Evolutionary conservation across 1,140 invertebrate genomes (phyloP), one percentile per base, ranked within the genome.

Genomic region (Asobara japonica): DNA sequence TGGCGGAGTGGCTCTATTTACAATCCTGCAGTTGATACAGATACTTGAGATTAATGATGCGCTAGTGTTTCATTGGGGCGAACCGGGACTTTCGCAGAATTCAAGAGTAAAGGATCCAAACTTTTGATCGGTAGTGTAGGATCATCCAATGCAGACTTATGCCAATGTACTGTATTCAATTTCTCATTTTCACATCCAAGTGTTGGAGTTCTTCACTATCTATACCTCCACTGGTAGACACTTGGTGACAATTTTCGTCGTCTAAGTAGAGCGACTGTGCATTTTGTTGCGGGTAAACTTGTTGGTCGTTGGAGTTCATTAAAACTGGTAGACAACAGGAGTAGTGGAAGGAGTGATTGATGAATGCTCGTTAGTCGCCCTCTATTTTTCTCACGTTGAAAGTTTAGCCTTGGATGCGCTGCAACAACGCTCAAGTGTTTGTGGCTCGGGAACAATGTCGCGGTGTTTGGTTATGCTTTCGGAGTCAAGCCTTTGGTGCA

Each of bases 341-440:
- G 41, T 16, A 16, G 41, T 2, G n/a, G 41, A 16, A 3, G 41
- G 41, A 16, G 48, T 69, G 66, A 69, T 69, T 69, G 66, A 69
- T 69, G 66, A 69, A 69, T 69, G 66, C 45, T 69, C 65, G 45
- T 67, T 38, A 67, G 65, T 67, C 45, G 27, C 38, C 27, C 20
- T 10, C 16, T 16, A 31, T 36, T 64, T 33, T 45, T 45, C 4
- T 16, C n/a, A 45, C n/a, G 41, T 7, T 45, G 13, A 45, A 45
- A 45, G 41, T 45, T 45, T 45, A 45, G 18, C 41, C 41, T 45
- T 45, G 18, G 41, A 45, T 3, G n/a, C n/a, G n/a, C 18, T 45
- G 41, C n/a, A 16, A 45, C 41, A 45, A 7, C 2, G 13, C 41
- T 45, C 41, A 13, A 45, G 41, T 45, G 41, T 45, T n/a, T 45